Evolutionary conservation across 2,797 vertebrate species (phyloP).

Genomic region (Chelonia mydas): DNA sequence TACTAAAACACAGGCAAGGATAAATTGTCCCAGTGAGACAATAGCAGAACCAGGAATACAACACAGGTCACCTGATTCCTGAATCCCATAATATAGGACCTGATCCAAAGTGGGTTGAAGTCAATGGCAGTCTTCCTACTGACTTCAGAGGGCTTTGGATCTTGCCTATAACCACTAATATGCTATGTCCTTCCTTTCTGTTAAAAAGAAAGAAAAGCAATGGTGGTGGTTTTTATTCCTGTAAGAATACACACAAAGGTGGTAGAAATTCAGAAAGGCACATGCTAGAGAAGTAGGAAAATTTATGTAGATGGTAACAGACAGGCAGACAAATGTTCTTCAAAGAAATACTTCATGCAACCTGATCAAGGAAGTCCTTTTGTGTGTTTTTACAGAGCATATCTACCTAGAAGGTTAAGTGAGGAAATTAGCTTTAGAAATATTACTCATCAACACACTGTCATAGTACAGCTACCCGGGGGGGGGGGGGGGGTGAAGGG

Average conservation of each 20-base stretch:
- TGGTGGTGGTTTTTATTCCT: neutral
- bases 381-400: slow-evolving; percentile 36
- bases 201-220: neutral
- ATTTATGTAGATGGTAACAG: neutral
- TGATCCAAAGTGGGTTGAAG: neutral
- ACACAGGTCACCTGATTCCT: neutral
- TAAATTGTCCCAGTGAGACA: neutral
- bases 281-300: fast-evolving
- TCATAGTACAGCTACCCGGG: neutral
- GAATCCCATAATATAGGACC: neutral
- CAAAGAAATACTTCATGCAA: slow-evolving; percentile 49
- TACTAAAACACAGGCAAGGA: neutral
- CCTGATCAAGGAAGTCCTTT: slow-evolving; percentile 34
- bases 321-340: slow-evolving; percentile 43
- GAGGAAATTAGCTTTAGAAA: slow-evolving; percentile 71
- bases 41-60: neutral
- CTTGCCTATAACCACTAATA: neutral
- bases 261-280: fast-evolving
- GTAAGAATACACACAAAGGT: neutral
- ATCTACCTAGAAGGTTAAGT: slow-evolving; percentile 73
- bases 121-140: neutral
- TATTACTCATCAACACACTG: slow-evolving; percentile 36
- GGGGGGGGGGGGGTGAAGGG: neutral
- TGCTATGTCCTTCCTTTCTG: neutral
- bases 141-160: neutral